phyloP scores from a whole-genome alignment of 1,140 invertebrate species.

The Glossosoma conforme region DNA sequence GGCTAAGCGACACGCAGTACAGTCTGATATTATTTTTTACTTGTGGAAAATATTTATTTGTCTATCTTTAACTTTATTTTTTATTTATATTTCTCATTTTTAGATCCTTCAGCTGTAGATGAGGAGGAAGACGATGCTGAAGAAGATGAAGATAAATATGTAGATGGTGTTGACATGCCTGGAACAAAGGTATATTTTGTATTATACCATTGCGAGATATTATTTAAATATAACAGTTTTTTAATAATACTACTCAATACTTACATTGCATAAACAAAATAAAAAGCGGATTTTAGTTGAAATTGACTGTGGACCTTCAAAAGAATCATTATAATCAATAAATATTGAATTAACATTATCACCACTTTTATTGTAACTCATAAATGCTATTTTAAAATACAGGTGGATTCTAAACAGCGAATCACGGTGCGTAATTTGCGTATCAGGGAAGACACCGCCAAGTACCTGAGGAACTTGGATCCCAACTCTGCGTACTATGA shows the following conservation, averaged over 20 bases:
- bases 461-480: slow-evolving; percentile 96
- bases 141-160: slow-evolving; percentile 93
- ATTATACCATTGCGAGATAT: too few species aligned
- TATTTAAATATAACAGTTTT: too few species aligned
- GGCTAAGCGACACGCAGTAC: too few species aligned
- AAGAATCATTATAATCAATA: neutral
- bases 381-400: slow-evolving; percentile 15
- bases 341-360: too few species aligned
- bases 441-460: slow-evolving; percentile 98
- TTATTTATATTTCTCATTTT: slow-evolving; percentile 22
- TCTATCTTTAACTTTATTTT: too few species aligned
- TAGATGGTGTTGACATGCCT: slow-evolving; percentile 96
- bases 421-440: slow-evolving; percentile 97
- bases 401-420: slow-evolving; percentile 95
- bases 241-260: too few species aligned
- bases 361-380: too few species aligned
- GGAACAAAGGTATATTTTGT: slow-evolving; percentile 71
- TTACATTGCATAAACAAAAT: too few species aligned
- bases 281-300: too few species aligned
- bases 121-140: slow-evolving; percentile 64
- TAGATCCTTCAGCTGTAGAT: slow-evolving; percentile 48
- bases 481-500: slow-evolving; percentile 98
- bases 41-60: too few species aligned
- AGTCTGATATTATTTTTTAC: too few species aligned
- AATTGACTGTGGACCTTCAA: neutral